A percentile compares a stretch with the other conserved stretches of the same genome.
These are phyloP conservation scores for Conger conger DNA, from an alignment of 2,113 vertebrate species.

Conservation along the genomic window DNA sequence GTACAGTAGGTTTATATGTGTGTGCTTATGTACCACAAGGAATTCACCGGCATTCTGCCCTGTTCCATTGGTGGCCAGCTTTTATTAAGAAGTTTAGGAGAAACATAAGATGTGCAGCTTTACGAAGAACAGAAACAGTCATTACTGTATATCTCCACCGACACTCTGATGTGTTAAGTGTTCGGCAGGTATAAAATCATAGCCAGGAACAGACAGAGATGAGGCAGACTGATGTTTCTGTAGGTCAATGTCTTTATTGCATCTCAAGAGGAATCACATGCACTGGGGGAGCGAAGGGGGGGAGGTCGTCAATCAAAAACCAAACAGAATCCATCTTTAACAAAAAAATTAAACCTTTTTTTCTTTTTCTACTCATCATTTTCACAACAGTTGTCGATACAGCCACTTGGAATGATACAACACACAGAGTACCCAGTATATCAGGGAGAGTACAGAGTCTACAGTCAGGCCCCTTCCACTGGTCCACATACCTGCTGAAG, in stretches of 20 bases:
- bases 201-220: conserved; percentile 5
- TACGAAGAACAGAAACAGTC: no score
- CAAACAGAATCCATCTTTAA: conserved; percentile 86
- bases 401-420: conserved; percentile 82
- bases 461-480: conserved; percentile 47
- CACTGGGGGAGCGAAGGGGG: conserved; percentile 69
- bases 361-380: conserved; percentile 43
- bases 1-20: neutral
- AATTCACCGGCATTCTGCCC: no score
- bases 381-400: conserved; percentile 79
- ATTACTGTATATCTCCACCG: no score
- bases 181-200: no score
- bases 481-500: conserved; percentile 72
- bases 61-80: no score
- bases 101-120: no score
- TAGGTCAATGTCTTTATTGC: conserved; percentile 97
- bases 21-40: no score
- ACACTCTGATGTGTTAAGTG: no score
- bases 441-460: conserved; percentile 51
- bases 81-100: no score
- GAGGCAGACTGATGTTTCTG: conserved; percentile 60
- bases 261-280: conserved; percentile 96
- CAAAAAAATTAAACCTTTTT: conserved; percentile 54
- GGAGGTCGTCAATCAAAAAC: conserved; percentile 78
- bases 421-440: conserved; percentile 77